Percentiles rank a stretch among this genome's conserved stretches.
phyloP scores from a whole-genome alignment of 2,888 invertebrate species.

The Athalia circularis region DNA sequence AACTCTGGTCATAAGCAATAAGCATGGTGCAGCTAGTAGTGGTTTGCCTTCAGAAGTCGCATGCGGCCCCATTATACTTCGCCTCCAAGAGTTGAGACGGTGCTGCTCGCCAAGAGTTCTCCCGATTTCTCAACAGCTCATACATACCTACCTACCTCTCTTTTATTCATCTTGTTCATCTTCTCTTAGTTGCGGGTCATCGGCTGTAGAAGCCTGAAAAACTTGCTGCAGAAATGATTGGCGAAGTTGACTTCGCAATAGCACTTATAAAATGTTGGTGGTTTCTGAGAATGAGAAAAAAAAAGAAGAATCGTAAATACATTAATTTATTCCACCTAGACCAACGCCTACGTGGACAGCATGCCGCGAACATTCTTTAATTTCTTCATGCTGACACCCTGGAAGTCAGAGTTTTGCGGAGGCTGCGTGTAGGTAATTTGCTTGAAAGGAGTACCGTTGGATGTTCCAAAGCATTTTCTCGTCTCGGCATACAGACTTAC shows the following conservation, averaged over 20 bases:
- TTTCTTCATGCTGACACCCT: too few relatives aligned
- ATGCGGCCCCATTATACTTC: constrained; percentile 40
- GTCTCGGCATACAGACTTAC: not conserved
- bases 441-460: constrained; percentile 21
- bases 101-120: constrained; percentile 4
- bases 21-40: constrained; percentile 45
- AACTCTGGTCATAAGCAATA: constrained; percentile 39
- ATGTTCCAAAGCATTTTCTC: not conserved
- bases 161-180: not conserved
- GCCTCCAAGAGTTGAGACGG: not conserved
- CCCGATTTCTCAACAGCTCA: constrained; percentile 12
- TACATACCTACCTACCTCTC: not conserved
- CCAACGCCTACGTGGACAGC: not conserved
- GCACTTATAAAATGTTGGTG: not conserved
- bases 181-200: not conserved
- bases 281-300: not conserved
- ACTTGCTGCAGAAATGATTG: too few relatives aligned
- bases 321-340: not conserved
- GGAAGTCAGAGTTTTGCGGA: not conserved
- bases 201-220: not conserved
- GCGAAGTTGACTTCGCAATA: not conserved
- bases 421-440: not conserved
- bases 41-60: constrained; percentile 39
- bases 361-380: not conserved
- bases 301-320: too few relatives aligned